Evolutionary conservation across 1,140 invertebrate species (phyloP).

Genomic region (Pachyrhynchus sulphureomaculatus): DNA sequence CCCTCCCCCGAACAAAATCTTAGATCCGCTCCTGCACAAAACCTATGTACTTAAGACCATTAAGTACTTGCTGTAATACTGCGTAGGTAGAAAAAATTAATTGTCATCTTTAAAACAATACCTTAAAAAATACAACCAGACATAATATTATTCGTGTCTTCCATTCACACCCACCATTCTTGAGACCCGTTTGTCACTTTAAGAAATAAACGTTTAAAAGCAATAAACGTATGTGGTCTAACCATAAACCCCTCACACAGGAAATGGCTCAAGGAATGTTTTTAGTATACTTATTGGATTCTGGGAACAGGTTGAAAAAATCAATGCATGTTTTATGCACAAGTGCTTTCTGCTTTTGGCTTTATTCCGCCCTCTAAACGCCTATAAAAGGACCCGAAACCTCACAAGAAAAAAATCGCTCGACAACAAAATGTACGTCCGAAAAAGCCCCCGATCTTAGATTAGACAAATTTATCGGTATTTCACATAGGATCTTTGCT

Average conservation of each 20-base stretch:
- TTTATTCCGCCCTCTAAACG: constrained; percentile 22
- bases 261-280: constrained; percentile 25
- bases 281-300: constrained; percentile 30
- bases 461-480: constrained; percentile 30
- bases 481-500: constrained; percentile 19
- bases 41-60: no score
- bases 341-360: constrained; percentile 28
- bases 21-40: no score
- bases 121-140: background rate
- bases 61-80: constrained; percentile 15
- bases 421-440: constrained; percentile 22
- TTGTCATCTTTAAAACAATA: constrained; percentile 1
- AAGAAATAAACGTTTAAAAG: constrained; percentile 17
- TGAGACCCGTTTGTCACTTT: constrained; percentile 10
- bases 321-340: constrained; percentile 31
- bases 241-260: constrained; percentile 22
- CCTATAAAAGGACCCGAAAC: constrained; percentile 22
- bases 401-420: constrained; percentile 15
- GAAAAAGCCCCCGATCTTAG: constrained; percentile 26
- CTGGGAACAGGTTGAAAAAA: constrained; percentile 32
- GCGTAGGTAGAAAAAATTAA: background rate
- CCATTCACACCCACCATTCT: constrained; percentile 19
- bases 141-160: background rate
- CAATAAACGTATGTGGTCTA: constrained; percentile 27
- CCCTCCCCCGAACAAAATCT: background rate